Evolutionary conservation across 2,797 vertebrate genomes (phyloP), one percentile per base, ranked within the genome.

Genomic region (Hipposideros larvatus): DNA sequence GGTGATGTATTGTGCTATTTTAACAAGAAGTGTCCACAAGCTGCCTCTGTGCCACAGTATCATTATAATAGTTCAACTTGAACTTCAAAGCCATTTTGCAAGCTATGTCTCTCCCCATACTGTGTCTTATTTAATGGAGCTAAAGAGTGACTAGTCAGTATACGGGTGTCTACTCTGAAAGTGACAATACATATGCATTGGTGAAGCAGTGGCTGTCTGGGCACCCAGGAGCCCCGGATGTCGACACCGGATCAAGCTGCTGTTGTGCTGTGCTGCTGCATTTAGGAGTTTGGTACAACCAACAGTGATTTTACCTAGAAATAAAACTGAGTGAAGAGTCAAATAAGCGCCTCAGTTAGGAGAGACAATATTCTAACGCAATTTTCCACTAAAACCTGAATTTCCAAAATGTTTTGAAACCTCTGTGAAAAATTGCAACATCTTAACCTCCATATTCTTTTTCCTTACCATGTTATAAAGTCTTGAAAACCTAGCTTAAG

Each of bases 71-170:
- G 94, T 98, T 98, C 96, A 95, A 53, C 96, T 98, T 98, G 98
- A 98, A 98, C 97, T 98, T 97, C 94, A 91, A 98, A 98, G 98
- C 97, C 98, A 97, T 98, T 98, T 98, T 97, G 71, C 77, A 63
- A 70, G 66, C 55, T 77, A n/a, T 3, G 26, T 94, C 92, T 97
- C 98, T 93, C 57, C 97, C 97, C 63, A 98, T 90, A 77, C 0
- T 94, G 93, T 97, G 93, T 98, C 88, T 98, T 98, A 98, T 87
- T 97, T 97, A 94, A 97, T 98, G 95, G 96, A 97, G 85, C 95
- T 90, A 88, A 94, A 98, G 92, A 96, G 98, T 92, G 97, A 96
- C 97, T 98, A 90, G 93, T 97, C 21, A 95, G 87, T 95, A 93
- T 97, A 91, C 96, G 96, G 96, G 98, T 95, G 96, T 96, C 96